phyloP scores from a whole-genome alignment of 2,888 invertebrate genomes.

The Busseola fusca region DNA sequence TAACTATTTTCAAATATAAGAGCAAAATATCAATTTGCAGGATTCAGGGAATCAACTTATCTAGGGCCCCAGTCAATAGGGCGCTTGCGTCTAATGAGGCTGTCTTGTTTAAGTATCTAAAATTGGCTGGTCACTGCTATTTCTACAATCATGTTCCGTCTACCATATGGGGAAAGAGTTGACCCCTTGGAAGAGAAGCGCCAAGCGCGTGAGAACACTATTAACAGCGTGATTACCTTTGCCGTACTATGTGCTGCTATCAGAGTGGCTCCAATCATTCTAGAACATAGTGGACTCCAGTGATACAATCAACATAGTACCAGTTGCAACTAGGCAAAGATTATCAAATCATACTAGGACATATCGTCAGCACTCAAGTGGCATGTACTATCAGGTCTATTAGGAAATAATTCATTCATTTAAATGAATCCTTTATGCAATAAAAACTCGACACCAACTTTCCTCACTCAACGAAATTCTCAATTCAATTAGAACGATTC shows the following conservation, averaged over 20 bases:
- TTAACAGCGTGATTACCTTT: conserved; percentile 84
- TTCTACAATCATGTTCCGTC: conserved; percentile 78
- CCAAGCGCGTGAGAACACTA: conserved; percentile 85
- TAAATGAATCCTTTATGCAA: conserved; percentile 29
- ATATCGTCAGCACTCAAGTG: conserved; percentile 6
- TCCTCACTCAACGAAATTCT: neutral
- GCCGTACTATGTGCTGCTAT: conserved; percentile 84
- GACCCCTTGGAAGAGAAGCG: conserved; percentile 87
- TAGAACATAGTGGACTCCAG: conserved; percentile 81
- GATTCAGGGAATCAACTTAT: too few relatives aligned
- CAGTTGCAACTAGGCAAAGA: conserved; percentile 9
- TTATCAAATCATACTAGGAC: conserved; percentile 4
- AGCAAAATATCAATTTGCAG: too few relatives aligned
- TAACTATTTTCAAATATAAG: too few relatives aligned
- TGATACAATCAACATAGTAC: conserved; percentile 21
- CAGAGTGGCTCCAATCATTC: conserved; percentile 80
- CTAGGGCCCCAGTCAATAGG: too few relatives aligned
- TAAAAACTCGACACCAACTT: neutral
- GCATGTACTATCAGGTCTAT: neutral
- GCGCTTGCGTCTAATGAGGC: too few relatives aligned
- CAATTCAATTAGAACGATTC: too few relatives aligned
- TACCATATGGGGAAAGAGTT: conserved; percentile 84
- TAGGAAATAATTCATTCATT: conserved; percentile 21
- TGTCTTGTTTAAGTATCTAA: too few relatives aligned
- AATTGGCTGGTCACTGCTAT: too few relatives aligned